Evolutionary conservation across 2,797 vertebrate genomes (phyloP), one percentile per base, ranked within the genome.

Genomic region (Sparidentex hasta): DNA sequence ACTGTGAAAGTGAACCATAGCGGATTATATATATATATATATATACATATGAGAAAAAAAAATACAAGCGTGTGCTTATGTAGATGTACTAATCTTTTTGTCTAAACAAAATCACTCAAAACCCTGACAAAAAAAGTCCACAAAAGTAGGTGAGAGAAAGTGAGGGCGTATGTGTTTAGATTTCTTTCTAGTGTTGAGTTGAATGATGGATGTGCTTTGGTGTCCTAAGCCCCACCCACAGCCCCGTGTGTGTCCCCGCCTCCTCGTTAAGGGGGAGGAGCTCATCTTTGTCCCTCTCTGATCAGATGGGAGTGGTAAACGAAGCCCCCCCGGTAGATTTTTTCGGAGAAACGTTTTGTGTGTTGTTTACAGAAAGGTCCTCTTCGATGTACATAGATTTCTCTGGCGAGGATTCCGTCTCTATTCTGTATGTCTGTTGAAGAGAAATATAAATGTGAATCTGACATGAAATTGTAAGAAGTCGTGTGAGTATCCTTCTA

Each of bases 1-100:
- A 96, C 96, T 95, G 97, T 99, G 97, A 97, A 97, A 96, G 96
- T 98, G 95, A 98, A 95, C 92, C 93, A 94, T 99, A 97, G 96
- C 85, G 43, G 86, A 92, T 86, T 61, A 64, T 65, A 56, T 51
- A 71, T 81, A 65, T 64, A 87, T 33, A 33, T 61, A 64, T 65
- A 50, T 51, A 71, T 81, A 65, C 58, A 87, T 38, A 73, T 20
- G 65, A 80, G 56, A 63, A 76, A 83, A 81, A 85, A 85, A 84
- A 84, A 75, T 47, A 68, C 63, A 90, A 92, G 95, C 87, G 95
- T 96, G 96, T 97, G 96, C 94, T 96, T 95, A 95, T 96, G 94
- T 98, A 94, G 93, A 95, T 97, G 97, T 99, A 94, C 94, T 97
- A 93, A 95, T 91, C 93, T 95, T 96, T 96, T 96, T 90, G 95